Conservation (phyloP, 1,140 invertebrate species). For the Heliconius nattereri region DNA sequence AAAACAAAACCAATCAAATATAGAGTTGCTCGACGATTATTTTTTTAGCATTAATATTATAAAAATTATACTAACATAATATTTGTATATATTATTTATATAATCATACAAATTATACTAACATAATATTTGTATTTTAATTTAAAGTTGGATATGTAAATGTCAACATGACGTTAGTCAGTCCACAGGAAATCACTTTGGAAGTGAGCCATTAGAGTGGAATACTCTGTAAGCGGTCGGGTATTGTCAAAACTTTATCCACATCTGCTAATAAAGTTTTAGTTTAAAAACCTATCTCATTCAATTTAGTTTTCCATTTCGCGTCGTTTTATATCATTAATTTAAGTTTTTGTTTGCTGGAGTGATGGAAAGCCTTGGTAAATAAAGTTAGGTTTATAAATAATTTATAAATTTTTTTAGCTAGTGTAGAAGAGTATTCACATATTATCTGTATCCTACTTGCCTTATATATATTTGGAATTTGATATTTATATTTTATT, state of each 20-base stretch:
- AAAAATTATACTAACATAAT: no score
- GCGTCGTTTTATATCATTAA: not conserved
- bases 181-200: slow-evolving; percentile 22
- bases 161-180: slow-evolving; percentile 11
- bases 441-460: no score
- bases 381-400: not conserved
- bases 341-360: not conserved
- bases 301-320: not conserved
- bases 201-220: slow-evolving; percentile 23
- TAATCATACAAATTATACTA: no score
- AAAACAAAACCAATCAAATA: no score
- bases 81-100: no score
- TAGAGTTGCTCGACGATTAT: no score
- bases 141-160: not conserved
- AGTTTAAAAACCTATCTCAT: not conserved
- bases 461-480: no score
- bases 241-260: slow-evolving; percentile 28
- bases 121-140: not conserved
- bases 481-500: no score
- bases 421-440: no score
- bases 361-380: not conserved
- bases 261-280: slow-evolving; percentile 5
- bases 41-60: no score
- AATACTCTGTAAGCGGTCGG: slow-evolving; percentile 23
- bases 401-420: no score